A percentile compares a stretch with the other conserved stretches of the same genome.
Evolutionary conservation across 2,888 invertebrate genomes (phyloP).

Genomic region (Hemicrepidius hirtus): DNA sequence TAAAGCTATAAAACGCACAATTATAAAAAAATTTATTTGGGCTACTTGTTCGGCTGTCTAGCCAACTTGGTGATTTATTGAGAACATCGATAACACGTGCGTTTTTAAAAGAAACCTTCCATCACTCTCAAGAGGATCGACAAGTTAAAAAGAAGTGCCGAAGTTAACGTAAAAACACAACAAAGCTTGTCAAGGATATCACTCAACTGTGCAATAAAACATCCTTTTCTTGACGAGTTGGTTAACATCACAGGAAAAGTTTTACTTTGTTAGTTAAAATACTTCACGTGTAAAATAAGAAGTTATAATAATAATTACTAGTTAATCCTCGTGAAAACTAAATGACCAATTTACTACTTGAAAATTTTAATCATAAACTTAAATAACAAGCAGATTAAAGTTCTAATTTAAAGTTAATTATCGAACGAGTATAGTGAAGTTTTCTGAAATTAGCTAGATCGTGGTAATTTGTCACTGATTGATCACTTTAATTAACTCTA

Average conservation of each 20-base stretch:
- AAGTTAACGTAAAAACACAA: neutral
- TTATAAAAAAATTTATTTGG: too few relatives aligned
- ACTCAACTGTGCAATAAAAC: conserved; percentile 5
- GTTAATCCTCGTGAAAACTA: neutral
- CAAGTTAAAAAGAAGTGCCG: neutral
- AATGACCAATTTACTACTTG: neutral
- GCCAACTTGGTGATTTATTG: neutral
- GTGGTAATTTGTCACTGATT: conserved; percentile 37
- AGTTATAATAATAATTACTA: neutral
- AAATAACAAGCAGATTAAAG: conserved; percentile 29
- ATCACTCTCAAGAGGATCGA: neutral
- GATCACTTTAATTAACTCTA: conserved; percentile 31
- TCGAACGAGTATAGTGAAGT: conserved; percentile 3
- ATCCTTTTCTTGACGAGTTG: neutral
- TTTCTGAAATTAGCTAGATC: conserved; percentile 23
- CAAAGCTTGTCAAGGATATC: conserved; percentile 6
- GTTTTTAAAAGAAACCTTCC: neutral
- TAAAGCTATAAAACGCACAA: too few relatives aligned
- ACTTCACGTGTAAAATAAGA: too few relatives aligned
- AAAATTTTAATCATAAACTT: conserved; percentile 11
- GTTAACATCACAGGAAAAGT: neutral
- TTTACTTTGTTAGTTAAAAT: neutral
- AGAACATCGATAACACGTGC: neutral
- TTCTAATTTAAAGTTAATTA: conserved; percentile 38
- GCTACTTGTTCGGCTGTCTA: neutral